phyloP scores from a whole-genome alignment of 2,113 vertebrate genomes.

The Tretioscincus oriximinensis region DNA sequence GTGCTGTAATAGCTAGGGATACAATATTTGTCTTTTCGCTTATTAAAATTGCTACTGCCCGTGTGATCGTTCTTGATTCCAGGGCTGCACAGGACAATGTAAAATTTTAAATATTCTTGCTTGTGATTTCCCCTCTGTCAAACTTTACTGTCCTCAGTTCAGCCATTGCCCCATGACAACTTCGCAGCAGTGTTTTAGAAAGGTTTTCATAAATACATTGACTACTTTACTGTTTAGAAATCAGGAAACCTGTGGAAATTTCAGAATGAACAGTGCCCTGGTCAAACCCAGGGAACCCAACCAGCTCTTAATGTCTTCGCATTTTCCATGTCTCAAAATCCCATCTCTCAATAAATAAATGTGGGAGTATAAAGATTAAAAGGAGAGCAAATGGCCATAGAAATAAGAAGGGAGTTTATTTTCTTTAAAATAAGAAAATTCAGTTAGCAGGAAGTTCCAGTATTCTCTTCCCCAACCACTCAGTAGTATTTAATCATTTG shows the following conservation, averaged over 20 bases:
- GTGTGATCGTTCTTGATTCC: neutral
- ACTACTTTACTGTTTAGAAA: conserved; percentile 10
- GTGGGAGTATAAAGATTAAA: neutral
- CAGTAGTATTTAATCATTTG: conserved; percentile 42
- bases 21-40: neutral
- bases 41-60: neutral
- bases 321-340: neutral
- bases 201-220: neutral
- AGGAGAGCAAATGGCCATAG: neutral
- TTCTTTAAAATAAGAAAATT: neutral
- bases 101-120: neutral
- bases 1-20: neutral
- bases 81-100: neutral
- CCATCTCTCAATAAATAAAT: neutral
- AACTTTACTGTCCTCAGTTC: neutral
- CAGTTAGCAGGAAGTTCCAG: neutral
- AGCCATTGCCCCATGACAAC: neutral
- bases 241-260: neutral
- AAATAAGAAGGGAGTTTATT: neutral
- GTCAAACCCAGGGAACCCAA: neutral
- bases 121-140: neutral
- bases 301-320: neutral
- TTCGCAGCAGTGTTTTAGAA: neutral
- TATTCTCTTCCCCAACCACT: conserved; percentile 21
- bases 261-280: neutral